Evolutionary conservation across 2,113 vertebrate species (phyloP).

Genomic region (Cricetomys ansorgei): DNA sequence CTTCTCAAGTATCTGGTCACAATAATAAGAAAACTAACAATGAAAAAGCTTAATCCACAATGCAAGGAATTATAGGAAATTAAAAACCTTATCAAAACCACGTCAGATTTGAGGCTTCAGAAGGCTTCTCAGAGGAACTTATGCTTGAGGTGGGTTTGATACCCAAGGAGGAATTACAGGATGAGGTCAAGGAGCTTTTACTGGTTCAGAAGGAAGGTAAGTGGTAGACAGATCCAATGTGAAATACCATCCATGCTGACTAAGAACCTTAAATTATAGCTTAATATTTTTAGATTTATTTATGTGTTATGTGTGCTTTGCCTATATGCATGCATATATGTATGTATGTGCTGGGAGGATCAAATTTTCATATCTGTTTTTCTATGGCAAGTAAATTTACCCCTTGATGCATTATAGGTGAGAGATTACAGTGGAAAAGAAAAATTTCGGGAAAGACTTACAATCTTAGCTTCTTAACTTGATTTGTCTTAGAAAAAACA

Average conservation of each 20-base stretch:
- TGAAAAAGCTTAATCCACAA: not conserved
- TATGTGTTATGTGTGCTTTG: not conserved
- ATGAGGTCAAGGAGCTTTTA: not conserved
- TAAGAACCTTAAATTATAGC: constrained; percentile 13
- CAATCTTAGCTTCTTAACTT: constrained; percentile 53
- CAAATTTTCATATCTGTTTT: constrained; percentile 83
- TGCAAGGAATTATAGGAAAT: not conserved
- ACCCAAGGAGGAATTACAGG: not conserved
- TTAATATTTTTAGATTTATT: not conserved
- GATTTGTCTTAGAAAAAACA: constrained; percentile 41
- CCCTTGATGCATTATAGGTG: constrained; percentile 64
- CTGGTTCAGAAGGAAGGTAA: not conserved
- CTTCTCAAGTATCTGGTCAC: not conserved
- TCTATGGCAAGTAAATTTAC: constrained; percentile 78
- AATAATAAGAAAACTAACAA: not conserved
- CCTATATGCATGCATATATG: not conserved
- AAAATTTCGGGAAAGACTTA: constrained; percentile 55
- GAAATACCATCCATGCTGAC: not conserved
- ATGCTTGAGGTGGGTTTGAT: not conserved
- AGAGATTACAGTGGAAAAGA: constrained; percentile 69
- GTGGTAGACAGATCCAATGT: not conserved
- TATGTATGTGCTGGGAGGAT: constrained; percentile 63
- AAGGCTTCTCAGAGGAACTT: not conserved
- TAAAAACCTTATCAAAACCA: not conserved
- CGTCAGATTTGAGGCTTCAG: not conserved